Conservation (phyloP, 2,113 vertebrate genomes). For the Alosa alosa region DNA sequence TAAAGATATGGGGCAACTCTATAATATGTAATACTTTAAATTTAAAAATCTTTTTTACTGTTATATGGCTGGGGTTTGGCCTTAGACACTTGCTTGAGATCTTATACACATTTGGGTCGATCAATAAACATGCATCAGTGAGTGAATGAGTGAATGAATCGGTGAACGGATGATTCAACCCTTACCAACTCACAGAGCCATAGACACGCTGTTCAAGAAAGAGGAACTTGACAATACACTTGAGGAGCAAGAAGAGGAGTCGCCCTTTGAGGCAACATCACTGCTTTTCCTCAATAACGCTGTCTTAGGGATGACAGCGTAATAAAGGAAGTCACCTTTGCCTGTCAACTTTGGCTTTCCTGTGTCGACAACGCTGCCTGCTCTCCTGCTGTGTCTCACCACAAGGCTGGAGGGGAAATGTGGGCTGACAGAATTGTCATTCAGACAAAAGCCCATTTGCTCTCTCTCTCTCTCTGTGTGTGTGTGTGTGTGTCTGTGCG, state of each 20-base stretch:
- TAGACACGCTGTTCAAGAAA: not conserved
- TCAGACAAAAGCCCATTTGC: not conserved
- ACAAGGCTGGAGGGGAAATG: not conserved
- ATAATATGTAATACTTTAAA: not conserved
- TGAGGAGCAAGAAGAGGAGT: not conserved
- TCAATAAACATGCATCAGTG: too few species aligned
- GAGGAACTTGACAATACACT: not conserved
- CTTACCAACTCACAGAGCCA: not conserved
- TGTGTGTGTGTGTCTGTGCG: not conserved
- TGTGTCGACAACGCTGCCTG: not conserved
- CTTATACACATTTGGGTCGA: too few species aligned
- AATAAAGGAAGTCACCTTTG: not conserved
- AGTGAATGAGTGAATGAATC: not conserved
- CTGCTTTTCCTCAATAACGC: not conserved
- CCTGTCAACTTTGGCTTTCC: not conserved
- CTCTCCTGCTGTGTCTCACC: not conserved
- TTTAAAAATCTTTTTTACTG: not conserved
- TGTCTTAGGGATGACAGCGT: not conserved
- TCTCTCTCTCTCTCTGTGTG: not conserved
- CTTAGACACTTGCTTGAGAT: too few species aligned
- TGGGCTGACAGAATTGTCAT: conserved; percentile 2
- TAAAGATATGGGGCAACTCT: not conserved
- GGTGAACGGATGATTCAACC: not conserved
- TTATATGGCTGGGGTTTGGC: not conserved
- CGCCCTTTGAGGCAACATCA: not conserved